Base-by-base conservation (phyloP, 2,113 vertebrate genomes). In the Seriola quinqueradiata region DNA sequence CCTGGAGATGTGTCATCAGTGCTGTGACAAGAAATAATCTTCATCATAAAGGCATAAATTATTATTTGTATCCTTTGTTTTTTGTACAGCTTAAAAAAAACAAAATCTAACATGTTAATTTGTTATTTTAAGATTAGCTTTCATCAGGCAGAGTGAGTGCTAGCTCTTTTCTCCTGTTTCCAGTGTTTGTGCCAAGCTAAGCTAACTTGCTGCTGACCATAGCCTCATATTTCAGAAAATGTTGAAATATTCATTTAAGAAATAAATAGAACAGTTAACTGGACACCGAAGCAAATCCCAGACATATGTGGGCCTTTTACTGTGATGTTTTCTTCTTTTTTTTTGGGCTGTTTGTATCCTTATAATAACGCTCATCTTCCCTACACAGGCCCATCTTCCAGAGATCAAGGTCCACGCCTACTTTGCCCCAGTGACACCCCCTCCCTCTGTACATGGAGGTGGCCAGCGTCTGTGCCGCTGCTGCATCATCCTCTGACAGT, bases 361-460 rank as follows among this genome's bases (percentile, higher is more conserved):
- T 32, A 4, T 46, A 52, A 66, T 77, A 65, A 79, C 64, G 23
- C 8, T 44, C 44, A n/a, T 70, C 36, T 71, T 75, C 16, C 17
- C n/a, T 32, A 34, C 75, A 73, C 93, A 98, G 97, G 96, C 96
- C 79, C 97, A 98, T 77, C 96, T 98, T 83, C 97, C 97, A 75
- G 96, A 97, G 0, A 97, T 98, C 89, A 97, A 97, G 82, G 97
- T 98, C 77, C 97, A 98, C 0, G 97, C 97, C 87, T 98, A 98
- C 93, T 98, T 98, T 68, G 97, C 97, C 19, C 97, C 97, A 0
- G 96, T 97, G 50, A 98, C 97, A 2, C 97, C 97, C 1, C 96
- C 97, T 2, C 96, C 97, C 0, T 97, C 97, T 0, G 96, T 97
- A n/a, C 96, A 97, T 52, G 97, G 97, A 67, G 94, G 96, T 0